Base-by-base conservation (phyloP, 1,140 invertebrate genomes). In the Bilobella aurantiaca region DNA sequence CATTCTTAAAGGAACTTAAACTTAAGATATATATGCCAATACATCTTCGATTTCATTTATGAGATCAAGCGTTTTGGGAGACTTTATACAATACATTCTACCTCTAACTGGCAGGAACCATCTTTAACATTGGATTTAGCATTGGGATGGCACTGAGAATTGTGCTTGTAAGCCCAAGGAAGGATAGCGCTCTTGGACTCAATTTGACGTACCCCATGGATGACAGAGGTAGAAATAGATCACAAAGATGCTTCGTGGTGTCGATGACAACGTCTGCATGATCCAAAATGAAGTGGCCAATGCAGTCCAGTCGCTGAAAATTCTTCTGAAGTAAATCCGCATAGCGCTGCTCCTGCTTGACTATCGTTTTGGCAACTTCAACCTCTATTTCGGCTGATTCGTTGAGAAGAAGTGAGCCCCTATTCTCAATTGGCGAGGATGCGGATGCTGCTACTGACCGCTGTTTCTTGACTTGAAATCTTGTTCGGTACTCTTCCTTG, bases 241-340 rank as follows among this genome's bases (percentile, higher is more conserved):
- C 91, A 79, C 87, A 89, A n/a, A 81, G 76, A 81, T 93, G 93
- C 75, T 91, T 93, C 2, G 90, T 68, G 1, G 87, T 86, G 77
- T 93, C 90, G 57, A 92, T 80, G 65, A 87, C 78, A 2, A 93
- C 77, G 74, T 84, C 82, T 73, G 82, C 84, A 73, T 88, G 85
- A 64, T 81, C 79, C 64, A 72, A 76, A 25, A 85, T 53, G 58
- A 79, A 74, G n/a, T 74, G 75, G 64, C 82, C 78, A 60, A 82
- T 70, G 66, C 31, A 5, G 18, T 56, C 61, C 14, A 49, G 28
- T 3, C 34, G 30, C 1, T 32, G 32, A 31, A 68, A 47, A 25
- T 49, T 63, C 62, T 46, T 64, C 60, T 12, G 34, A 2, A 32
- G 3, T 32, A 5, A 5, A 25, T 29, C 49, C 3, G 8, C 2